phyloP scores from a whole-genome alignment of 1,140 invertebrate genomes.

The Aphelenchoides fujianensis region DNA sequence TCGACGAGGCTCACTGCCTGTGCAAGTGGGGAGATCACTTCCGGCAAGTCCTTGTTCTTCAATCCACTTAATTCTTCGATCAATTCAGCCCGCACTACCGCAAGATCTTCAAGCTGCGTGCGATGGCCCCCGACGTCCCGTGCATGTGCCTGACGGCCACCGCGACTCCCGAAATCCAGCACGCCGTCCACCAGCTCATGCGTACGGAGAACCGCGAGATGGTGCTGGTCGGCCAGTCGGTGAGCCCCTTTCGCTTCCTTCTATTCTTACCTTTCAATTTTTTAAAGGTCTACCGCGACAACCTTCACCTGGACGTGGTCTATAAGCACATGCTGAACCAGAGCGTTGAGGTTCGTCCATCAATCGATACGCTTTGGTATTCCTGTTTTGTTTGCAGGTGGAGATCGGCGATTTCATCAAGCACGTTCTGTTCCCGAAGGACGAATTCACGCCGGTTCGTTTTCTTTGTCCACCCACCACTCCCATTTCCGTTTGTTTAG shows the following conservation, averaged over 20 bases:
- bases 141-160: slow-evolving; percentile 93
- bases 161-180: slow-evolving; percentile 69
- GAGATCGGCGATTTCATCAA: too few relatives aligned
- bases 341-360: slow-evolving; percentile 23
- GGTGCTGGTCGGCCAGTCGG: background rate
- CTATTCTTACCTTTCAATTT: slow-evolving; percentile 21
- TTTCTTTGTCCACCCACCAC: too few relatives aligned
- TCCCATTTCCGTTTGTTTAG: too few relatives aligned
- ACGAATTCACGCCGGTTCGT: too few relatives aligned
- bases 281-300: slow-evolving; percentile 69
- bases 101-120: slow-evolving; percentile 74
- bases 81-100: slow-evolving; percentile 74
- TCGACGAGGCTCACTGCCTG: slow-evolving; percentile 77
- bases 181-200: slow-evolving; percentile 67
- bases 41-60: slow-evolving; percentile 68
- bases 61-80: slow-evolving; percentile 16
- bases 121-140: slow-evolving; percentile 71
- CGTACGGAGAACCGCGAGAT: background rate
- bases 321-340: slow-evolving; percentile 64
- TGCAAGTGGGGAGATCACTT: slow-evolving; percentile 95
- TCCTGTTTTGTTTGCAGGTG: slow-evolving; percentile 23
- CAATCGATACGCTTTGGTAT: slow-evolving; percentile 28
- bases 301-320: slow-evolving; percentile 73
- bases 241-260: too few relatives aligned
- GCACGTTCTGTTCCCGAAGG: too few relatives aligned